A percentile compares a stretch with the other conserved stretches of the same genome.
Evolutionary conservation across 1,140 invertebrate genomes (phyloP).

Genomic region (honey bee (Apis mellifera)): Amel_HAv3.1 CM009931.2:12891001-12891500

Average conservation of each 20-base stretch:
- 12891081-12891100: not conserved
- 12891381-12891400: not conserved
- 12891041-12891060: not conserved
- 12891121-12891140: too few species aligned
- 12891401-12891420: not conserved
- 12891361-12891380: too few species aligned
- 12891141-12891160: not conserved
- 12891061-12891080: not conserved
- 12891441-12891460: constrained; percentile 23
- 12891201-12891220: not conserved
- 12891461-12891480: constrained; percentile 38
- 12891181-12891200: not conserved
- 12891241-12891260: too few species aligned
- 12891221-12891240: too few species aligned
- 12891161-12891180: too few species aligned
- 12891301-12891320: too few species aligned
- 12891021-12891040: not conserved
- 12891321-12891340: not conserved
- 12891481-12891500: constrained; percentile 44
- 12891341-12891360: not conserved
- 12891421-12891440: constrained; percentile 8
- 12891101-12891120: not conserved
- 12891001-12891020: not conserved
- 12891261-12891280: not conserved
- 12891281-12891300: too few species aligned